These are phyloP conservation scores for Spilosoma lubricipeda DNA, from an alignment of 2,888 invertebrate genomes.

Conservation along the genomic window DNA sequence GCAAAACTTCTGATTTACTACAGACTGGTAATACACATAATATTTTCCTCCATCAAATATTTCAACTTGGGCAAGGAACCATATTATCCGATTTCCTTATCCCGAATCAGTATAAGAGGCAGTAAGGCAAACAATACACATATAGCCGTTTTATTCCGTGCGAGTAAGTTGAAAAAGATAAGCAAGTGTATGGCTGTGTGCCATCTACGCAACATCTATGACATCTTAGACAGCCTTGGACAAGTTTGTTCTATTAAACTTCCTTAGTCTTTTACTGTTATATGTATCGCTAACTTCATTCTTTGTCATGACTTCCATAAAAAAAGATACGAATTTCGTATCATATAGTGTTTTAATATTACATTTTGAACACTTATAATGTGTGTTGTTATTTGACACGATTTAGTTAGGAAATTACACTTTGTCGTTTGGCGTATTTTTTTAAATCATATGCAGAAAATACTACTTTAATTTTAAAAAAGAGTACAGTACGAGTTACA, in stretches of 20 bases:
- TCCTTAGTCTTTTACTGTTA: conserved; percentile 26
- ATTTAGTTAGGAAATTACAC: not conserved
- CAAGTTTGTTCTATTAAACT: conserved; percentile 48
- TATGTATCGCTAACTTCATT: conserved; percentile 28
- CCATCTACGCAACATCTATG: conserved; percentile 45
- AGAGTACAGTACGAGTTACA: not conserved
- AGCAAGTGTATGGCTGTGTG: conserved; percentile 44
- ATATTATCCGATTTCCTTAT: conserved; percentile 31
- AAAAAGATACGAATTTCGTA: not conserved
- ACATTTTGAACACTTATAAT: not conserved
- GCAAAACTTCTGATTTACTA: conserved; percentile 2
- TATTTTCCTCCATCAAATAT: conserved; percentile 27
- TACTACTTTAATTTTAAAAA: not conserved
- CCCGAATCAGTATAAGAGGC: conserved; percentile 26
- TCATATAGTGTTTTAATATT: not conserved
- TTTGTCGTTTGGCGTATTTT: not conserved
- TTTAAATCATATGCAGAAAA: not conserved
- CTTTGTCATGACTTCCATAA: conserved; percentile 28
- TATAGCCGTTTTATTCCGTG: conserved; percentile 36
- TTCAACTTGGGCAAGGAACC: conserved; percentile 27
- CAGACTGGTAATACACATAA: conserved; percentile 17
- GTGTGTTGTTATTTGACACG: not conserved
- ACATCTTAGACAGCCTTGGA: conserved; percentile 38
- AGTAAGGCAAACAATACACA: conserved; percentile 29
- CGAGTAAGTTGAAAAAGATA: conserved; percentile 37